Evolutionary conservation across 2,797 vertebrate species (phyloP), one percentile per base, ranked within the genome.

Genomic region (Tragelaphus eurycerus): DNA sequence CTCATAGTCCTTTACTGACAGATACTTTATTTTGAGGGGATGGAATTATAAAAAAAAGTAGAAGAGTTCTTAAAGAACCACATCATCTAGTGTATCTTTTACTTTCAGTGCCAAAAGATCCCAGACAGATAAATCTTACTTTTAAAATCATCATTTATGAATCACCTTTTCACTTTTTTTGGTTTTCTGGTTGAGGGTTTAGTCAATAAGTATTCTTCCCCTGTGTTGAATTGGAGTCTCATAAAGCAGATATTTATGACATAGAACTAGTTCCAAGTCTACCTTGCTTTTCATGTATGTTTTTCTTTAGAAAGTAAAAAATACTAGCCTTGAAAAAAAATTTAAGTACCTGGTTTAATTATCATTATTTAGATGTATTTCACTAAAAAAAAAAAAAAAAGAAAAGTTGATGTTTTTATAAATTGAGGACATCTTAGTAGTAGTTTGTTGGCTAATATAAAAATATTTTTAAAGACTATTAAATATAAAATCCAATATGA

Each of bases 261-360:
- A 23, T 29, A 71, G 54, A 59, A 64, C 62, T 93, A 43, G 55
- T 57, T 93, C 48, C 23, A 15, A 59, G 84, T 86, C 27, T 15
- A 48, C 38, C 55, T 93, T 89, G n/a, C 31, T 78, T 94, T 83
- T 94, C 34, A 27, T 67, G 50, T 76, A 64, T 1, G 7, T 78
- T 96, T 96, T 84, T 16, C 48, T 92, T 85, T 85, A 86, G 78
- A 90, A 86, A 96, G 46, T 86, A 16, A 90, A 86, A 93, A 87
- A 62, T 34, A 46, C 38, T 43, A 64, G 25, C 46, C 60, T 90
- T 79, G 74, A 55, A 78, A 67, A 25, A 81, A 76, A 5, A 1
- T 34, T 34, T 52, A 82, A 71, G 31, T 29, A 27, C 8, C 62
- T 82, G 7, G 76, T 71, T 82, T 59, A 79, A 55, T 93, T 43